Evolutionary conservation across 2,888 invertebrate genomes (phyloP).

Genomic region (Magallana nippona): DNA sequence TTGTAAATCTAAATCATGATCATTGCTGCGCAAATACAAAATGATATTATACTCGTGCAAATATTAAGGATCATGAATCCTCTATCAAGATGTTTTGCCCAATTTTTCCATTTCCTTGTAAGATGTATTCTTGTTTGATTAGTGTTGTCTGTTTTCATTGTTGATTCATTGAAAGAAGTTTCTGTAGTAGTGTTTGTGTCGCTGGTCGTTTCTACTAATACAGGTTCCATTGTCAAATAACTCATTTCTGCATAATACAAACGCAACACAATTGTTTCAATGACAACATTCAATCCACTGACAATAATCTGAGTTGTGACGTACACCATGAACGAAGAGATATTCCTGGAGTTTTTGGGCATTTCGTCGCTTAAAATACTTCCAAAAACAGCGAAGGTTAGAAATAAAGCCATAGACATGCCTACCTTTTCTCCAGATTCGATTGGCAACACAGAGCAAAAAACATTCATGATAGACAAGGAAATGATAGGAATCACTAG

Average conservation of each 20-base stretch:
- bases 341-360: background rate
- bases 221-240: too few relatives aligned
- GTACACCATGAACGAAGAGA: background rate
- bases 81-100: too few relatives aligned
- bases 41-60: too few relatives aligned
- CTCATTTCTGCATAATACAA: background rate
- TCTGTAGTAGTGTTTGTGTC: too few relatives aligned
- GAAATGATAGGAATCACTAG: background rate
- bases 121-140: too few relatives aligned
- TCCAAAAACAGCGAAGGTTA: constrained; percentile 16
- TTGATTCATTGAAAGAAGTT: too few relatives aligned
- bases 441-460: background rate
- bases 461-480: background rate
- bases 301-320: background rate
- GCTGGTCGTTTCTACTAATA: too few relatives aligned
- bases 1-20: too few relatives aligned
- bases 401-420: constrained; percentile 16
- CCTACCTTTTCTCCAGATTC: constrained; percentile 9
- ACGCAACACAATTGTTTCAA: background rate
- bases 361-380: background rate
- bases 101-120: too few relatives aligned
- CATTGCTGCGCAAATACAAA: too few relatives aligned
- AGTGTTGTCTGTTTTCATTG: too few relatives aligned
- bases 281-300: background rate
- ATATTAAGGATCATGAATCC: too few relatives aligned